These are phyloP conservation scores for Apotomis capreana DNA, from an alignment of 2,888 invertebrate genomes.

Conservation along the genomic window DNA sequence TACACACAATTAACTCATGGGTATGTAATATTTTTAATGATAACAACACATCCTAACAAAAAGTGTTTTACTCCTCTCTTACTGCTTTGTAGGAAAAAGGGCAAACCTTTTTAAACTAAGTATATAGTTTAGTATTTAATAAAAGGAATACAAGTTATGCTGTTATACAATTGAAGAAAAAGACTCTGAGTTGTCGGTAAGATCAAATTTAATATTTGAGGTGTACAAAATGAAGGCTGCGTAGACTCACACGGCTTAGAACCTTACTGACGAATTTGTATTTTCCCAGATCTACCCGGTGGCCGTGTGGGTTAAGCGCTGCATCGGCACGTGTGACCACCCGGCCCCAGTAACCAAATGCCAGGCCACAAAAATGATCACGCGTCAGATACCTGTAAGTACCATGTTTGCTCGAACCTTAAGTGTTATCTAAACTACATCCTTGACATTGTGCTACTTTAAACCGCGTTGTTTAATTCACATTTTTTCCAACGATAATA, in stretches of 20 bases:
- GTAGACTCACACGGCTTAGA: conserved; percentile 49
- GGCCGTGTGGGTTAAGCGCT: conserved; percentile 76
- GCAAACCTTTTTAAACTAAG: no score
- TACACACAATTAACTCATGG: no score
- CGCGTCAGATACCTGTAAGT: conserved; percentile 71
- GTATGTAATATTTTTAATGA: no score
- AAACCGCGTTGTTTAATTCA: conserved; percentile 47
- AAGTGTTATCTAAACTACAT: conserved; percentile 57
- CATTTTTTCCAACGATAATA: conserved; percentile 59
- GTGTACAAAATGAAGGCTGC: background rate
- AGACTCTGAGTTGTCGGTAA: background rate
- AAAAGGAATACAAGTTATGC: no score
- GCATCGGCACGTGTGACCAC: conserved; percentile 74
- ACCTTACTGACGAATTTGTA: conserved; percentile 47
- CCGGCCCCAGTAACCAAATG: conserved; percentile 64
- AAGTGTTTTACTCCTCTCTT: no score
- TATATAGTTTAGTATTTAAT: no score
- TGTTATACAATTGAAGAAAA: background rate
- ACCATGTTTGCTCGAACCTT: conserved; percentile 47
- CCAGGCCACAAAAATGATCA: conserved; percentile 60
- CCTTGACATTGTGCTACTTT: conserved; percentile 69
- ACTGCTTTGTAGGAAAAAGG: no score
- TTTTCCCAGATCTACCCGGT: conserved; percentile 75
- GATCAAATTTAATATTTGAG: background rate
- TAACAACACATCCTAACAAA: no score